phyloP scores from a whole-genome alignment of 2,113 vertebrate genomes.

The Nycticorax nycticorax region DNA sequence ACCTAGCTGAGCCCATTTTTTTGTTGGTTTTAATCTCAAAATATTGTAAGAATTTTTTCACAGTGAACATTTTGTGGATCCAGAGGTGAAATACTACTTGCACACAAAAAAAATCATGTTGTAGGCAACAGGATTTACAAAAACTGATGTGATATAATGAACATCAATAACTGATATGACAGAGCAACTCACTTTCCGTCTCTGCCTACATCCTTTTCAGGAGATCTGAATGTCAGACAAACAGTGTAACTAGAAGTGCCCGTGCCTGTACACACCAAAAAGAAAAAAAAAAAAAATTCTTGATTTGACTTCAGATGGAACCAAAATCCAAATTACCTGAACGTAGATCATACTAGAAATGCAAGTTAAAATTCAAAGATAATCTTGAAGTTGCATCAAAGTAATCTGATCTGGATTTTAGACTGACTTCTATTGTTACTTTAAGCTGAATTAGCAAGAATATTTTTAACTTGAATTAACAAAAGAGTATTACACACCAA shows the following conservation, averaged over 20 bases:
- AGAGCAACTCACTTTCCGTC: not conserved
- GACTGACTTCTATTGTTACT: not conserved
- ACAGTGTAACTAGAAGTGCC: not conserved
- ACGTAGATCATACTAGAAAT: not conserved
- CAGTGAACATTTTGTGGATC: not conserved
- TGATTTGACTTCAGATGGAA: not conserved
- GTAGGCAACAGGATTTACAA: not conserved
- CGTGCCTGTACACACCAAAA: not conserved
- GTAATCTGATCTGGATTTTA: not conserved
- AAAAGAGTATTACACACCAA: not conserved
- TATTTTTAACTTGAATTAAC: not conserved
- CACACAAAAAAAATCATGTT: not conserved
- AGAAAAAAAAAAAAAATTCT: not conserved
- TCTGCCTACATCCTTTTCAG: not conserved
- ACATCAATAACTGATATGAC: not conserved
- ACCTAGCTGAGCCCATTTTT: not conserved
- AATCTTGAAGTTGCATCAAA: not conserved
- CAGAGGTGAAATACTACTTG: not conserved
- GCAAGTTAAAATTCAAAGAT: not conserved
- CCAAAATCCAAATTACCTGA: not conserved
- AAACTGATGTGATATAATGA: not conserved
- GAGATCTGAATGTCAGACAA: not conserved
- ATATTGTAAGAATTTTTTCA: not conserved
- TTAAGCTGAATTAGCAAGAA: not conserved
- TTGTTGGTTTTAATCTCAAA: not conserved